Evolutionary conservation across 2,888 invertebrate genomes (phyloP), one percentile per base, ranked within the genome.

Genomic region (Ditylenchus weischeri): DNA sequence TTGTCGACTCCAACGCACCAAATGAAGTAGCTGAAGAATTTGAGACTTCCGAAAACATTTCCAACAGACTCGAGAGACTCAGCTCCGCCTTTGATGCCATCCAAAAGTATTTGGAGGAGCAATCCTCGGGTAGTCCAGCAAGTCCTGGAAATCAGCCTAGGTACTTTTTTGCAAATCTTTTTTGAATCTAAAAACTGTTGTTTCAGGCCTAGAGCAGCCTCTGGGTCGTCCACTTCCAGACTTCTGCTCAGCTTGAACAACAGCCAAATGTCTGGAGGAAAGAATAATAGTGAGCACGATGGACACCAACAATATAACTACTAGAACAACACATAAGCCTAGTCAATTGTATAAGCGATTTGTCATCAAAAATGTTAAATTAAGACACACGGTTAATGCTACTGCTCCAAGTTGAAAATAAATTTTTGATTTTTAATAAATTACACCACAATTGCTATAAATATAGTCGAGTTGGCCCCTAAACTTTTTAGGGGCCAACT

Each of bases 31-130:
- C 50, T 50, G 65, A 67, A 2, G 38, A 63, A 36, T 64, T 29
- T 36, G 66, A 48, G 54, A 23, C 5, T 50, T 43, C 48, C 15
- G 70, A 71, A 19, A 60, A 76, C 48, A 70, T 74, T 29, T 54
- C 64, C 23, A 64, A 70, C 49, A 70, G 77, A 21, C 57, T 75
- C 35, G 68, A 75, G 38, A 66, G 72, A 6, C 66, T 75, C n/a
- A 68, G 43, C 36, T 66, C 69, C 13, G 78, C 75, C 5, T 78
- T 75, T 62, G 75, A 73, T 38, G 75, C 75, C 18, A 74, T 75
- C 38, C 72, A 75, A 60, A 75, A 75, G 57, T 74, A 74, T 58
- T 68, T 74, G 35, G 74, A 74, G 60, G 76, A 76, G 43, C 73
- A 73, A 49, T 59, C 59, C 19, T 29, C 29, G 5, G 19, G 23